phyloP scores from a whole-genome alignment of 2,113 vertebrate species.

The Sceloporus undulatus region DNA sequence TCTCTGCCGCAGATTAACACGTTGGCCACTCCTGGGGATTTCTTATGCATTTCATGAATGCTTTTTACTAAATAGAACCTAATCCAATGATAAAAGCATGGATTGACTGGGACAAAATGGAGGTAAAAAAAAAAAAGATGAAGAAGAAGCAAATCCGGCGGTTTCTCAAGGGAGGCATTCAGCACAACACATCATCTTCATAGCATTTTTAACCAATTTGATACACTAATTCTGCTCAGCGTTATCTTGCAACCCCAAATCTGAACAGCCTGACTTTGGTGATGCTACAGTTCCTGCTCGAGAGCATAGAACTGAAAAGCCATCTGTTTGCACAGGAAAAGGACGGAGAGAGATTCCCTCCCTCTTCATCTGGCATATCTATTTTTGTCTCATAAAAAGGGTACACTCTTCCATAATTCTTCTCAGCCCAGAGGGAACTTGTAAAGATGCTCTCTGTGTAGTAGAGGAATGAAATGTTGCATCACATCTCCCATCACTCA shows the following conservation, averaged over 20 bases:
- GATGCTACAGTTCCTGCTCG: neutral
- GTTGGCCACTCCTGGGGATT: neutral
- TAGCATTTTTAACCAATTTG: neutral
- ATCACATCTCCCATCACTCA: neutral
- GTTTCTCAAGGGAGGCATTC: neutral
- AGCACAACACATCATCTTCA: neutral
- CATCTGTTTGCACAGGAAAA: conserved; percentile 7
- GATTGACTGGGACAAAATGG: neutral
- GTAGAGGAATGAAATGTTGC: neutral
- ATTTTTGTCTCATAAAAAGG: neutral
- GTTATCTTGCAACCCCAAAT: neutral
- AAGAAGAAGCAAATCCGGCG: neutral
- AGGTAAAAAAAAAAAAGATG: neutral
- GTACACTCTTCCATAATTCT: neutral
- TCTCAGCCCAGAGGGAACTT: too few relatives aligned
- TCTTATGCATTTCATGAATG: neutral
- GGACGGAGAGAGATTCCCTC: neutral
- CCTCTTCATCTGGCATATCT: neutral
- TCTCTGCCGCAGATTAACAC: too few relatives aligned
- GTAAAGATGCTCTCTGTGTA: neutral
- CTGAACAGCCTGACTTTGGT: neutral
- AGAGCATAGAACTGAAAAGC: neutral
- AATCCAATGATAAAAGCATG: neutral
- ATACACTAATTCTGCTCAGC: neutral
- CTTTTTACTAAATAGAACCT: neutral